A percentile compares a stretch with the other conserved stretches of the same genome.
phyloP scores from a whole-genome alignment of 2,888 invertebrate species.

The Synanthedon myopaeformis region DNA sequence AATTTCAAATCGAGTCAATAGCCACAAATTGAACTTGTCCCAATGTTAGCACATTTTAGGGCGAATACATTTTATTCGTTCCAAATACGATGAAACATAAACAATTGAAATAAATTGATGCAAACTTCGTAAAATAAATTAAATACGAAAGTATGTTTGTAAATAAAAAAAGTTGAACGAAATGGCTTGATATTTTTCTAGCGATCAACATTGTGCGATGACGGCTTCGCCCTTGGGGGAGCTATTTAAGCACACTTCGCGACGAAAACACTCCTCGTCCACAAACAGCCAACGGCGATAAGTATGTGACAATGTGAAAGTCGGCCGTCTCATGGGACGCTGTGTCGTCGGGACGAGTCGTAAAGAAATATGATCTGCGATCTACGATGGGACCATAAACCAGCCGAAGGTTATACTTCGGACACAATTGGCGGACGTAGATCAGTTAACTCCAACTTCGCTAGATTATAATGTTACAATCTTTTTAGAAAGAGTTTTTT shows the following conservation, averaged over 20 bases:
- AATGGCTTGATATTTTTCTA: slow-evolving; percentile 21
- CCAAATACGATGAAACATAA: too few species aligned
- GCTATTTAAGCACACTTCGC: background rate
- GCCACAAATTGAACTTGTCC: too few species aligned
- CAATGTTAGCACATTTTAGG: too few species aligned
- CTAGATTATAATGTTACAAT: too few species aligned
- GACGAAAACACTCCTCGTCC: background rate
- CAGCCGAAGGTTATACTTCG: slow-evolving; percentile 17
- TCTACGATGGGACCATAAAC: slow-evolving; percentile 20
- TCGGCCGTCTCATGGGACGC: slow-evolving; percentile 2
- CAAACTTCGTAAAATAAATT: slow-evolving; percentile 38
- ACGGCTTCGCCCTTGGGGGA: background rate
- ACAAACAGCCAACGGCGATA: background rate
- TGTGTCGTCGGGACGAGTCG: background rate
- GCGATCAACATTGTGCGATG: background rate
- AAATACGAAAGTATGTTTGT: slow-evolving; percentile 26
- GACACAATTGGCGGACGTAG: slow-evolving; percentile 13
- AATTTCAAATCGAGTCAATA: slow-evolving; percentile 32
- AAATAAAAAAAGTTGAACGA: slow-evolving; percentile 36
- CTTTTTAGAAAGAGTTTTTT: too few species aligned
- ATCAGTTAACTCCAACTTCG: too few species aligned
- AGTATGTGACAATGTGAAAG: background rate
- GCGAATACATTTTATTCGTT: too few species aligned
- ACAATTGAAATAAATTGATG: slow-evolving; percentile 22
- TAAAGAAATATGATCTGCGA: slow-evolving; percentile 17